Conservation (phyloP, 1,140 invertebrate genomes). For the Anthonomus grandis region DNA sequence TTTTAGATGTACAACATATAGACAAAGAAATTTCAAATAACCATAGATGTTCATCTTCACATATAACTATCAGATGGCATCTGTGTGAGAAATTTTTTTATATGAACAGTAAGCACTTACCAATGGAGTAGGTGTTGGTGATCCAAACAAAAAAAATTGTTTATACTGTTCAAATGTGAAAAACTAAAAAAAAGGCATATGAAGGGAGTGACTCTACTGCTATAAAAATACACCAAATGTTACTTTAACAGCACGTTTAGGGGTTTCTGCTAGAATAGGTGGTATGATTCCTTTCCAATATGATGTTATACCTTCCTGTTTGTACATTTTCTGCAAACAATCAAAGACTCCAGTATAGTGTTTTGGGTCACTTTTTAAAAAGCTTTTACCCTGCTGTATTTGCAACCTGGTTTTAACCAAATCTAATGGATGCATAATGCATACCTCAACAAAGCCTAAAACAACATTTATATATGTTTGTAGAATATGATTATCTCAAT, state of each 20-base stretch:
- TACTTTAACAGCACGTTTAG: slow-evolving; percentile 87
- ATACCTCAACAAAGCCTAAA: slow-evolving; percentile 88
- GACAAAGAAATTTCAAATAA: no score
- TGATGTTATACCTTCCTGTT: slow-evolving; percentile 73
- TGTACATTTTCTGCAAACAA: slow-evolving; percentile 86
- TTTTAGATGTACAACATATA: no score
- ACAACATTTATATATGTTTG: background rate
- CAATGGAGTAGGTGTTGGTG: slow-evolving; percentile 66
- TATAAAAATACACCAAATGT: no score
- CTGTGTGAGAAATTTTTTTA: no score
- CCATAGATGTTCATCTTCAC: no score
- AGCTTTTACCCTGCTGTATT: slow-evolving; percentile 58
- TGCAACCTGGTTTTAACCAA: slow-evolving; percentile 87
- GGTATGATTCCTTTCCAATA: slow-evolving; percentile 93
- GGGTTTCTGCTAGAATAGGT: slow-evolving; percentile 90
- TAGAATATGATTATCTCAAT: background rate
- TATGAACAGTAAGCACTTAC: slow-evolving; percentile 47
- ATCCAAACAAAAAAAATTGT: slow-evolving; percentile 74
- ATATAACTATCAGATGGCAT: no score
- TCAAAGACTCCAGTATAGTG: slow-evolving; percentile 79
- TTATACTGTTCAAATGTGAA: slow-evolving; percentile 93
- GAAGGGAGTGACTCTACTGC: background rate
- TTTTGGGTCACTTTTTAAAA: slow-evolving; percentile 51
- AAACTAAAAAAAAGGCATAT: slow-evolving; percentile 59
- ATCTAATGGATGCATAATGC: slow-evolving; percentile 93